Conservation (phyloP, 2,888 invertebrate genomes). For the Tetheella fluctuosa region DNA sequence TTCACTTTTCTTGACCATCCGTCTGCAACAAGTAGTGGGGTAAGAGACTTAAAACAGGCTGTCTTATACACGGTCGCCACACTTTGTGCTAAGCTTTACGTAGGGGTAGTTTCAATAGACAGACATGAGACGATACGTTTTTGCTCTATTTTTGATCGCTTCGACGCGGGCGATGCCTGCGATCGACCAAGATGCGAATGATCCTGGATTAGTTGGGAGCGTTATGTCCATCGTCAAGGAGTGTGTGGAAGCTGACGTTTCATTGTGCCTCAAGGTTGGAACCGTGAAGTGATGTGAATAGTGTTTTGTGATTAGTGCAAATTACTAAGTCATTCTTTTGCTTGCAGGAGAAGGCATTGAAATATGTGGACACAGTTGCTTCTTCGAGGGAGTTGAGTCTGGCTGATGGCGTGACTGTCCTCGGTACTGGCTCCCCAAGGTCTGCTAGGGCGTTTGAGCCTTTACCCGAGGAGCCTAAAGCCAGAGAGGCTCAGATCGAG, state of each 20-base stretch:
- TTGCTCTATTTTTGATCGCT: conserved; percentile 81
- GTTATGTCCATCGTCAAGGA: conserved; percentile 88
- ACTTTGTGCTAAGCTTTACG: conserved; percentile 75
- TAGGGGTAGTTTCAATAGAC: conserved; percentile 66
- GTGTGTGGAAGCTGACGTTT: conserved; percentile 87
- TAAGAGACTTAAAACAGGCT: conserved; percentile 77
- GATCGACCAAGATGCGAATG: conserved; percentile 81
- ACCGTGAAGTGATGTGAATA: conserved; percentile 46
- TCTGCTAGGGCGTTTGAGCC: conserved; percentile 86
- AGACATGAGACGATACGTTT: conserved; percentile 75
- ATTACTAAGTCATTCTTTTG: conserved; percentile 64
- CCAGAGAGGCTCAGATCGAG: conserved; percentile 89
- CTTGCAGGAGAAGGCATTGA: conserved; percentile 89
- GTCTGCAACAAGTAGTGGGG: conserved; percentile 68
- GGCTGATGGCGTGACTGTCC: conserved; percentile 85
- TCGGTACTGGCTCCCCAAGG: conserved; percentile 80
- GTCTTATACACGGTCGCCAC: conserved; percentile 70
- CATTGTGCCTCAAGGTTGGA: conserved; percentile 89
- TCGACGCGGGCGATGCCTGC: conserved; percentile 78
- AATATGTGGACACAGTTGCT: conserved; percentile 85
- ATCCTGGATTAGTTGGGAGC: conserved; percentile 64
- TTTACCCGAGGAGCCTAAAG: conserved; percentile 88
- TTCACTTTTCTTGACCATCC: conserved; percentile 71
- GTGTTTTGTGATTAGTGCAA: conserved; percentile 35
- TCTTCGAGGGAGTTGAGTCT: conserved; percentile 82